Base-by-base conservation (phyloP, 2,888 invertebrate genomes). In the Drosophila demipolita region DNA sequence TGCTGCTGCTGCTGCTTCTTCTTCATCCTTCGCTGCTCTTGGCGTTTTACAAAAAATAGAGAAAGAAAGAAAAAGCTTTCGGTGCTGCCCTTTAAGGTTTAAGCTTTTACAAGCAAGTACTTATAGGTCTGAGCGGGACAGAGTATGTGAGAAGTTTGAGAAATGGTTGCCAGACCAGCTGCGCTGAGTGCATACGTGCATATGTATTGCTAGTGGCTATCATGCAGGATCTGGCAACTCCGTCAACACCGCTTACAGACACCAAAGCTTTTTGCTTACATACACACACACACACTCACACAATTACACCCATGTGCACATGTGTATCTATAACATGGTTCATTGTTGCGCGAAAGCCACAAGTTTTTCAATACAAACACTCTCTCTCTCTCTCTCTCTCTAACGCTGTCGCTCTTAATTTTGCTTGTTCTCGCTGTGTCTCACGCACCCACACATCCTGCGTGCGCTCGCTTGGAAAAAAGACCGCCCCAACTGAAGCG, bases 311-410 rank as follows among this genome's bases (percentile, higher is more conserved):
- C 35, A 35, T 50, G 38, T 52, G 62, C 49, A 36, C 54, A 59
- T 53, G 54, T 82, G 87, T 89, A 89, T 85, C 77, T 85, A 85
- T 89, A 89, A 79, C 85, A 89, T 76, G 67, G 77, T 73, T 55
- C 32, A 58, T 57, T 63, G 57, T 62, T 65, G 66, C 53, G 61
- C 68, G 50, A 81, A 78, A 87, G 87, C 87, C 82, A 87, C 84
- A 82, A 87, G 79, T 84, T 68, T 78, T 66, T 49, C 68, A 66
- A 70, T 64, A 53, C 62, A 45, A 61, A 62, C 68, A 53, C 61
- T 60, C 77, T 54, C 63, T 26, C 38, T 48, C 53, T 23, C 48
- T 8, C 52, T 29, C 59, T n/a, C 62, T 66, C 49, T 42, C 49
- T 54, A 49, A 49, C 62, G 38, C 58, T 60, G 70, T 55, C 58